Conservation (phyloP, 1,140 invertebrate genomes). For the Tetragonula clypearis region DNA sequence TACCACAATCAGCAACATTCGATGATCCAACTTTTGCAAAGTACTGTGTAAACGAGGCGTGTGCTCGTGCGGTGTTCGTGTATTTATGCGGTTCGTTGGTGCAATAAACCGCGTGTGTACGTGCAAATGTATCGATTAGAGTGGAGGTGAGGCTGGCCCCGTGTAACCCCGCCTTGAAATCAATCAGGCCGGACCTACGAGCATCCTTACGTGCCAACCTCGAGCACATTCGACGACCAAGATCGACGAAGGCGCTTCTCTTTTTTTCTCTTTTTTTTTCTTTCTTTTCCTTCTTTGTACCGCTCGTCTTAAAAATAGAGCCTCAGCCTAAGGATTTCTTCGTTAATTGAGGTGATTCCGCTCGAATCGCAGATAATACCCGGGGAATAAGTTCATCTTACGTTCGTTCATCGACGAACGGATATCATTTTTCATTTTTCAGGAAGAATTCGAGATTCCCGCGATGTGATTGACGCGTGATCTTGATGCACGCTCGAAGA, state of each 20-base stretch:
- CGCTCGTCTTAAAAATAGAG: neutral
- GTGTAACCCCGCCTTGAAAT: constrained; percentile 56
- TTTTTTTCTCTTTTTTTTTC: neutral
- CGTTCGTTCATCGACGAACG: no score
- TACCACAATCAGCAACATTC: neutral
- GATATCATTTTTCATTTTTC: neutral
- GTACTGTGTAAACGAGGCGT: neutral
- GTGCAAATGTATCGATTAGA: constrained; percentile 59
- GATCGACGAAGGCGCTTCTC: constrained; percentile 13
- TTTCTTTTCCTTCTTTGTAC: no score
- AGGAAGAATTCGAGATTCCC: neutral
- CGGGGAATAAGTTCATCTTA: no score
- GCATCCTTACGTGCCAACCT: constrained; percentile 40
- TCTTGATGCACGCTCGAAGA: no score
- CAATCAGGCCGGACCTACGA: constrained; percentile 49
- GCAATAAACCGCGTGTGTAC: constrained; percentile 47
- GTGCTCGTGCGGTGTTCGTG: constrained; percentile 2
- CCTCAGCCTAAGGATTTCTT: neutral
- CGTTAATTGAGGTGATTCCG: neutral
- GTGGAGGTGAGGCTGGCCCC: constrained; percentile 35
- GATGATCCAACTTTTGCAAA: neutral
- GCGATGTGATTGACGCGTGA: neutral
- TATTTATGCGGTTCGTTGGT: constrained; percentile 45
- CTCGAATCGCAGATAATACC: no score
- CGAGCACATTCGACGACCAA: neutral